These are phyloP conservation scores for Tromatobia lineatoria DNA, from an alignment of 2,888 invertebrate genomes.

Conservation along the genomic window DNA sequence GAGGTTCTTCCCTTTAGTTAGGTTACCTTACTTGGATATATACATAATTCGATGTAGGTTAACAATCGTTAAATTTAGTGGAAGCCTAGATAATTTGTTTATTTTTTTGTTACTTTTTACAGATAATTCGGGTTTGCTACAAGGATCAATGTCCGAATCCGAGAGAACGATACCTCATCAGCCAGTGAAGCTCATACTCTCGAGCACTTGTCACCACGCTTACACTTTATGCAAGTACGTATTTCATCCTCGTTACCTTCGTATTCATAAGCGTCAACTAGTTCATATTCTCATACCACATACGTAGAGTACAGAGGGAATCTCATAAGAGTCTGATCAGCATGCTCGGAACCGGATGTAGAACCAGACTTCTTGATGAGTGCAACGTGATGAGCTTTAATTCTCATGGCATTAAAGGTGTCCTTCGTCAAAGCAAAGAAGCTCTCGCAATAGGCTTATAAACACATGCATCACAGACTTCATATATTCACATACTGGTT, in stretches of 20 bases:
- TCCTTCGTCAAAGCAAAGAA: background rate
- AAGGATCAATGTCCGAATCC: slow-evolving; percentile 83
- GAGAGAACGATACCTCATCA: slow-evolving; percentile 87
- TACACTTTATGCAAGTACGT: slow-evolving; percentile 84
- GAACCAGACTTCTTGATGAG: background rate
- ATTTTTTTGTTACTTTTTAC: slow-evolving; percentile 33
- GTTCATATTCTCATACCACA: background rate
- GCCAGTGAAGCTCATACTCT: slow-evolving; percentile 89
- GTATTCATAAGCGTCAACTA: slow-evolving; percentile 9
- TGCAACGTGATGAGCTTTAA: slow-evolving; percentile 17
- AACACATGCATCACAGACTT: background rate
- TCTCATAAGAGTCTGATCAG: slow-evolving; percentile 10
- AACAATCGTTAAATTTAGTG: background rate
- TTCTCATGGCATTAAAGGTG: slow-evolving; percentile 1
- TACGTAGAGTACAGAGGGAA: background rate
- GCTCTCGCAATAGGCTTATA: background rate
- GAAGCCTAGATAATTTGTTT: background rate
- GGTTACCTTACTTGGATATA: background rate
- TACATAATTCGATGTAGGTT: background rate
- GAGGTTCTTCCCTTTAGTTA: too few species aligned
- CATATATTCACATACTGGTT: slow-evolving; percentile 30
- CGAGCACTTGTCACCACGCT: slow-evolving; percentile 96
- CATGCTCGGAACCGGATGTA: slow-evolving; percentile 33
- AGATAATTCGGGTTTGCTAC: slow-evolving; percentile 66
- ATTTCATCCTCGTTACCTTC: slow-evolving; percentile 42